Evolutionary conservation across 2,888 invertebrate species (phyloP), one percentile per base, ranked within the genome.

Genomic region (Amblyjoppa proteus): DNA sequence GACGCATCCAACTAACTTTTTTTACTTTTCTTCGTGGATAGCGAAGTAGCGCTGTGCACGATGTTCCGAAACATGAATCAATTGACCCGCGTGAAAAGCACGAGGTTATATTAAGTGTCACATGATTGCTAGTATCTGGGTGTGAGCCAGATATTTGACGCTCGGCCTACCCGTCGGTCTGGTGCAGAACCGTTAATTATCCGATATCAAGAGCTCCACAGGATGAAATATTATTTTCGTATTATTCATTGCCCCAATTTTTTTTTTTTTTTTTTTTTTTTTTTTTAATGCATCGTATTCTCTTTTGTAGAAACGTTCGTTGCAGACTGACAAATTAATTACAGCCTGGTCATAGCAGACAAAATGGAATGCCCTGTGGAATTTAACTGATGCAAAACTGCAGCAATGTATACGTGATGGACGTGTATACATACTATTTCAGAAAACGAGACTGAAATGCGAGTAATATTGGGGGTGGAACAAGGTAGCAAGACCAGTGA

Each of bases 131-230:
- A 16, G 31, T 64, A 31, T 49, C 45, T 64, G 49, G 64, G 45
- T 41, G 41, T 31, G 49, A 75, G 75, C 75, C 75, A 75, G 64
- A 75, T 64, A 61, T 75, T 75, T 64, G 28, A 75, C 64, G 51
- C 51, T 49, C 64, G 64, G 49, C 25, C 9, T 64, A 34, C 28
- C 64, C 64, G 45, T 45, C 16, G 6, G 20, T 34, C 34, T 31
- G 61, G 28, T 9, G 16, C 38, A 38, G 38, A 9, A 68, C 61
- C 75, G 61, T 75, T 75, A 66, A 75, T 75, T 75, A 66, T 51
- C 75, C 64, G 20, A 64, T 64, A 64, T 45, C 64, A 49, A 66
- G 51, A 66, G 64, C 66, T 34, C 49, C 3, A 66, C 9, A 28
- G 34, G 56, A 66, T 64, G 75, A 75, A 28, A 49, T 75, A 75